phyloP scores from a whole-genome alignment of 2,797 vertebrate genomes.

The Phylloscopus collybita region DNA sequence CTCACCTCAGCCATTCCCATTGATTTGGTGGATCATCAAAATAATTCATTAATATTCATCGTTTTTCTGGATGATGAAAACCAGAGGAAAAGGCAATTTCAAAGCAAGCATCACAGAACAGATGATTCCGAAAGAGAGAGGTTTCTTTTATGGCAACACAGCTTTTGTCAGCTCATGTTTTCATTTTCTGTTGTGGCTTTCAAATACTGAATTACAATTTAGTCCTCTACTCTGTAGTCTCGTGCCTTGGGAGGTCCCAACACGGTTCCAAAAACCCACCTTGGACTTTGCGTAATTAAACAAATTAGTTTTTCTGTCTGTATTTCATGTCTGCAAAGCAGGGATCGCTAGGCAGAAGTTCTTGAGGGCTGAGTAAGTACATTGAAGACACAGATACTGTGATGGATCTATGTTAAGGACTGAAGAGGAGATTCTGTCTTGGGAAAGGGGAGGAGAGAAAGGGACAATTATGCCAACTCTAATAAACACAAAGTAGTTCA shows the following conservation, averaged over 20 bases:
- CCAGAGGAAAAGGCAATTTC: neutral
- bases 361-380: neutral
- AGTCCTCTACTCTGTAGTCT: neutral
- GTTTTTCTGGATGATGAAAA: neutral
- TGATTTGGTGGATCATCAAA: neutral
- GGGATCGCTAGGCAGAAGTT: neutral
- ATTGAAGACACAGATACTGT: neutral
- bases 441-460: slow-evolving; percentile 38
- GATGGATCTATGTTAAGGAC: neutral
- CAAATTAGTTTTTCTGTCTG: neutral
- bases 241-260: neutral
- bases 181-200: neutral
- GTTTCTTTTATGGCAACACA: neutral
- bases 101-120: neutral
- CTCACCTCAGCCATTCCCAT: neutral
- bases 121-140: neutral
- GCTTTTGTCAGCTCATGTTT: neutral
- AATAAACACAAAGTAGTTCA: slow-evolving; percentile 70
- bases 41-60: neutral
- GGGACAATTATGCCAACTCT: slow-evolving; percentile 59
- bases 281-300: neutral
- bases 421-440: slow-evolving; percentile 35
- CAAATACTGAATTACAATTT: neutral
- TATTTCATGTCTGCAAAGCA: neutral
- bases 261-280: neutral